These are phyloP conservation scores for Tipula vernalis DNA, from an alignment of 2,888 invertebrate genomes.

Conservation along the genomic window DNA sequence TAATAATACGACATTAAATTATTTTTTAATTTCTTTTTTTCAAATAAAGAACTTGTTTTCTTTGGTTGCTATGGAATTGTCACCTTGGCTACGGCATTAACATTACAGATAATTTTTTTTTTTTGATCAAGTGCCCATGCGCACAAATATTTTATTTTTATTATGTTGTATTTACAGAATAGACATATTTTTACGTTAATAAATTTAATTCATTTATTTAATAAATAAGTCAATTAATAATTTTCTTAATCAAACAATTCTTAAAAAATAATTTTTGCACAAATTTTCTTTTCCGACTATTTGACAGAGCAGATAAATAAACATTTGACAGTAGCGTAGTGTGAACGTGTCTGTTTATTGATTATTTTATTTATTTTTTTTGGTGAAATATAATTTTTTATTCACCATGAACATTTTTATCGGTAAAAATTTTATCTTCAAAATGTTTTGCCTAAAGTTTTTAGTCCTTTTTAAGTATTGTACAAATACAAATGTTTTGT, in stretches of 20 bases:
- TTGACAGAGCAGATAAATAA: background rate
- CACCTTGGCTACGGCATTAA: constrained; percentile 18
- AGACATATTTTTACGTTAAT: background rate
- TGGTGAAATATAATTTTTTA: background rate
- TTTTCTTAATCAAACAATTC: background rate
- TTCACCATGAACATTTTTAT: background rate
- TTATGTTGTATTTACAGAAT: background rate
- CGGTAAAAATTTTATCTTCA: background rate
- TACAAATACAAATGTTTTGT: too few relatives aligned
- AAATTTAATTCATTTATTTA: background rate
- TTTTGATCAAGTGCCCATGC: background rate
- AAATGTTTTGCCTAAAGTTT: background rate
- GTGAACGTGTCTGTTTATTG: background rate
- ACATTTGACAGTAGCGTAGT: background rate
- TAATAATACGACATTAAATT: background rate
- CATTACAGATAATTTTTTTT: constrained; percentile 14
- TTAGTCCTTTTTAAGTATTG: too few relatives aligned
- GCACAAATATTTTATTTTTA: background rate
- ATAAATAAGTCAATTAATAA: background rate
- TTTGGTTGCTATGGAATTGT: constrained; percentile 18
- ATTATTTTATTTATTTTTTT: background rate
- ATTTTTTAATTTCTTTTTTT: background rate
- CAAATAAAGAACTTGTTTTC: constrained; percentile 16
- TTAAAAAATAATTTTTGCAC: background rate
- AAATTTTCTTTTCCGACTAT: background rate